Conservation (phyloP, 2,888 invertebrate species). For the Scaptodrosophila latifasciaeformis region DNA sequence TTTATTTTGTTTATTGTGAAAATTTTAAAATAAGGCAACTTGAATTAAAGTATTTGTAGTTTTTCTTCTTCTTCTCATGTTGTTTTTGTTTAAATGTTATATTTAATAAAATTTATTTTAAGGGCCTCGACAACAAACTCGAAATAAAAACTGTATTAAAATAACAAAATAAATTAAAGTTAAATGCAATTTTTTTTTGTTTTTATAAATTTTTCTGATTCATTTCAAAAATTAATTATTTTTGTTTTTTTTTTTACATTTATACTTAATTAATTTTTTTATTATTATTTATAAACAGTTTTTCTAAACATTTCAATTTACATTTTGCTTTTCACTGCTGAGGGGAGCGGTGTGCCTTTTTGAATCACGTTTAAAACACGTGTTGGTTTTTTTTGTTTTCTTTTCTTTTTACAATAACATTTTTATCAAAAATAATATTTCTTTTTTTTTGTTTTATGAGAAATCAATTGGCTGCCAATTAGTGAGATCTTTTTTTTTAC, state of each 20-base stretch:
- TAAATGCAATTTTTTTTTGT: slow-evolving; percentile 27
- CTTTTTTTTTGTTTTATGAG: slow-evolving; percentile 20
- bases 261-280: no score
- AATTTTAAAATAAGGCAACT: slow-evolving; percentile 69
- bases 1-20: no score
- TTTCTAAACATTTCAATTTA: slow-evolving; percentile 18
- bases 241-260: no score
- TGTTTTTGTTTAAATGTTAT: slow-evolving; percentile 20
- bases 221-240: slow-evolving; percentile 4
- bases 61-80: no score
- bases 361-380: slow-evolving; percentile 28
- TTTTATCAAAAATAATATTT: slow-evolving; percentile 67
- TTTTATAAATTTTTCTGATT: slow-evolving; percentile 7
- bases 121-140: no score
- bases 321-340: not conserved
- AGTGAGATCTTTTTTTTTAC: slow-evolving; percentile 65
- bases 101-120: slow-evolving; percentile 1
- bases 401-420: no score
- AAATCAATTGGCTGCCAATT: slow-evolving; percentile 66
- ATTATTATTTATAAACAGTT: slow-evolving; percentile 20
- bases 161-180: slow-evolving; percentile 18
- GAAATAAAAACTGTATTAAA: not conserved
- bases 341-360: not conserved
- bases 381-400: no score
- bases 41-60: slow-evolving; percentile 59